Evolutionary conservation across 2,113 vertebrate genomes (phyloP), one percentile per base, ranked within the genome.

Genomic region (Scalopus aquaticus): DNA sequence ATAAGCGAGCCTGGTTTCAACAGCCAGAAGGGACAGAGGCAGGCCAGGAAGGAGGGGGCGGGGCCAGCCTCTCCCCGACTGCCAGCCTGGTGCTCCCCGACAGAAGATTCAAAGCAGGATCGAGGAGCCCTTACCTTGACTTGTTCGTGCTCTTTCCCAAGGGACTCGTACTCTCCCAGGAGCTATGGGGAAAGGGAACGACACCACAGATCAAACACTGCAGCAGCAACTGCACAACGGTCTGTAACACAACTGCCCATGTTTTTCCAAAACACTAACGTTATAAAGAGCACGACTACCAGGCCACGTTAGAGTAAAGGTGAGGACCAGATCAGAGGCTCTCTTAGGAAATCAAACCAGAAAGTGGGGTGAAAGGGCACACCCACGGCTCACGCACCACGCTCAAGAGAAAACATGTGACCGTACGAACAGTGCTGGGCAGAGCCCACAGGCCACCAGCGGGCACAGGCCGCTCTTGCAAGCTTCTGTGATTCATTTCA

Each of bases 101-200:
- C 1, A 4, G 9, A 28, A 83, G 51, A 28, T 6, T 64, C 79
- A 73, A 51, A 76, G 60, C 86, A 87, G 72, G 92, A 64, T 10
- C 9, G 9, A 13, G 19, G 20, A 8, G 54, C 54, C 5, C 80
- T 97, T 98, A 99, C 99, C 99, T 99, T 99, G 9, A 99, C 96
- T 96, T 97, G 98, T 46, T 99, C 98, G 2, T 99, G 99, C 85
- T 99, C 99, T 96, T 98, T 99, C 94, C 98, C 98, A 97, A 99
- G 98, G 42, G 98, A 98, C 73, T 99, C 99, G 0, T 99, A 99
- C 95, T 99, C 99, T 95, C 98, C 98, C 77, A 99, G 98, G 90
- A 99, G 98, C 99, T 99, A 92, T 91, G 97, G 97, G 67, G 76
- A 91, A 92, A 88, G 1, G 97, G 28, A 96, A 78, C 16, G 62